These are phyloP conservation scores for Drosophila saltans DNA, from an alignment of 1,140 invertebrate genomes.

Conservation along the genomic window DNA sequence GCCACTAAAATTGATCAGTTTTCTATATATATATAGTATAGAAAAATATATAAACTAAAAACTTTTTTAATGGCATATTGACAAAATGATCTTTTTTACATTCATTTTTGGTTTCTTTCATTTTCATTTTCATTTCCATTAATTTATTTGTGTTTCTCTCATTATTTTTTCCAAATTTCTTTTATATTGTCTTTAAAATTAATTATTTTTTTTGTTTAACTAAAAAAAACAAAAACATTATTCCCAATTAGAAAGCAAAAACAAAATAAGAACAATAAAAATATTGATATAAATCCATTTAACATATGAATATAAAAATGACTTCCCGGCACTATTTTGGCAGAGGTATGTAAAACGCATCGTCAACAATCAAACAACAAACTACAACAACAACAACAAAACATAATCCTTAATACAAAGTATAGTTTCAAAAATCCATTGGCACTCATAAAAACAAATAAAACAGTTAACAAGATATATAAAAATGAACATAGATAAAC, in stretches of 20 bases:
- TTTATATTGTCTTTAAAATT: conserved; percentile 46
- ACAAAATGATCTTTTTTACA: background rate
- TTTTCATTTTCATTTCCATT: conserved; percentile 18
- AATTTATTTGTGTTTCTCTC: background rate
- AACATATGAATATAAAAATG: conserved; percentile 77
- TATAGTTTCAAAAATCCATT: conserved; percentile 6
- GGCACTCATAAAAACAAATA: background rate
- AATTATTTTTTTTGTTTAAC: conserved; percentile 40
- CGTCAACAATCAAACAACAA: conserved; percentile 34
- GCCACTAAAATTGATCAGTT: background rate
- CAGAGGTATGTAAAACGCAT: conserved; percentile 83
- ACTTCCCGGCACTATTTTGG: conserved; percentile 83
- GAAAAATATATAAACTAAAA: too few relatives aligned
- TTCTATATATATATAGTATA: too few relatives aligned
- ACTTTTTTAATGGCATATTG: background rate
- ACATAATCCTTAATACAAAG: conserved; percentile 17
- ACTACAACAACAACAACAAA: conserved; percentile 29
- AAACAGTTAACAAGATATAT: background rate
- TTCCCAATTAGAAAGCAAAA: conserved; percentile 34
- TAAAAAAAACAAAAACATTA: conserved; percentile 34
- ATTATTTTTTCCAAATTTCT: conserved; percentile 11
- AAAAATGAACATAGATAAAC: too few relatives aligned
- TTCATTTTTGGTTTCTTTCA: conserved; percentile 20
- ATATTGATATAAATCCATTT: conserved; percentile 50
- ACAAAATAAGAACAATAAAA: conserved; percentile 39